Percentiles rank a stretch among this genome's conserved stretches.
Evolutionary conservation across 2,797 vertebrate species (phyloP).

Genomic region (Lutjanus argentimaculatus): DNA sequence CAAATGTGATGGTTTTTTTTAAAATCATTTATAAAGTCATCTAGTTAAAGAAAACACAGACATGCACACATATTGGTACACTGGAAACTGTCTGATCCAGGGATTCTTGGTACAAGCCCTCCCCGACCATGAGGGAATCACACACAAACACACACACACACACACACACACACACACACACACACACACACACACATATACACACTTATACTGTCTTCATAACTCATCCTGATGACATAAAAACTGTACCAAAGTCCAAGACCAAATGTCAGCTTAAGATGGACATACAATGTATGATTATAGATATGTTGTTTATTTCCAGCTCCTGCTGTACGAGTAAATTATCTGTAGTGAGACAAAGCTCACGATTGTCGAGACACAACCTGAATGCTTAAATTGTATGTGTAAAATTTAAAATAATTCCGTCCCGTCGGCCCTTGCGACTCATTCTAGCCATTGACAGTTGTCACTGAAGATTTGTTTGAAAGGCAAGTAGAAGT

Average conservation of each 20-base stretch:
- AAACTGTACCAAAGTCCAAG: conserved; percentile 32
- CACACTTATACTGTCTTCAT: conserved; percentile 43
- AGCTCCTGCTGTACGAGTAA: too few species aligned
- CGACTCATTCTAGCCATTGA: too few species aligned
- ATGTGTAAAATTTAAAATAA: too few species aligned
- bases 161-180: conserved; percentile 31
- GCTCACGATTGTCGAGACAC: too few species aligned
- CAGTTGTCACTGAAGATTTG: too few species aligned
- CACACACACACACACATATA: conserved; percentile 19
- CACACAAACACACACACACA: conserved; percentile 12
- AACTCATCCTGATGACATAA: conserved; percentile 43
- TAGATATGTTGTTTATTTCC: too few species aligned
- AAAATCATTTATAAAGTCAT: not conserved
- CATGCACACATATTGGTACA: not conserved
- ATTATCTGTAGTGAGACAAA: too few species aligned
- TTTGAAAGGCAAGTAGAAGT: too few species aligned
- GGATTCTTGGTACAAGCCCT: conserved; percentile 38
- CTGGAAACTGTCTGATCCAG: conserved; percentile 23
- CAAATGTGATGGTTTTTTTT: conserved; percentile 21
- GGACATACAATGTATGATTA: too few species aligned
- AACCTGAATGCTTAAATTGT: too few species aligned
- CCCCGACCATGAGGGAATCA: conserved; percentile 25
- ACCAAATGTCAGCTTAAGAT: too few species aligned
- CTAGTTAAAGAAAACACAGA: not conserved
- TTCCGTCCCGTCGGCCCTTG: too few species aligned